Evolutionary conservation across 2,797 vertebrate species (phyloP), one percentile per base, ranked within the genome.

Genomic region (Pachyuromys duprasi): DNA sequence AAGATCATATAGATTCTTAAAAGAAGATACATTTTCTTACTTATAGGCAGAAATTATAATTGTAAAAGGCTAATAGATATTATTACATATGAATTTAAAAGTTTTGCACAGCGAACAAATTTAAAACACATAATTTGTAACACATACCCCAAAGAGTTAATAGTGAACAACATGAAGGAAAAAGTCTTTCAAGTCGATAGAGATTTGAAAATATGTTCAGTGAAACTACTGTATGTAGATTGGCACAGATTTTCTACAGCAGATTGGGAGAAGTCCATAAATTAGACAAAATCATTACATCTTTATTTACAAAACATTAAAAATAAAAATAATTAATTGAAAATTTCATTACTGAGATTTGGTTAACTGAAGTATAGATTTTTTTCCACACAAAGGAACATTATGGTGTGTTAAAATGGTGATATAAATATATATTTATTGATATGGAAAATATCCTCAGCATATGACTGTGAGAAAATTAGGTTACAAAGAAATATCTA

Each of bases 101-200:
- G 11, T 89, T 92, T 91, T 78, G n/a, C 49, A 95, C 79, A 92
- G 28, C 36, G 79, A 87, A 75, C 4, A 94, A 79, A 87, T 8
- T 82, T 45, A 36, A 39, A 91, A 81, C 80, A 63, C 89, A 6
- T 7, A 42, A 28, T 15, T n/a, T 91, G 42, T 60, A 79, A 75
- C 12, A 49, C 26, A 26, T 3, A 67, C 90, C 31, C 60, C 84
- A 95, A 87, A 69, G 45, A 81, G 39, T 49, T 55, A 62, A 86
- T 1, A 60, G 39, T 65, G 39, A 83, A 65, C 0, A 86, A 24
- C 12, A 80, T 69, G 31, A 96, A 49, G 39, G 12, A 42, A 83
- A 89, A 95, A 76, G n/a, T 81, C 31, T 86, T 15, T 28, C 69
- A 84, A 96, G 33, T 57, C 93, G 91, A 74, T 57, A 92, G 89